Conservation (phyloP, 2,113 vertebrate species). For the Ammodytes dubius region DNA sequence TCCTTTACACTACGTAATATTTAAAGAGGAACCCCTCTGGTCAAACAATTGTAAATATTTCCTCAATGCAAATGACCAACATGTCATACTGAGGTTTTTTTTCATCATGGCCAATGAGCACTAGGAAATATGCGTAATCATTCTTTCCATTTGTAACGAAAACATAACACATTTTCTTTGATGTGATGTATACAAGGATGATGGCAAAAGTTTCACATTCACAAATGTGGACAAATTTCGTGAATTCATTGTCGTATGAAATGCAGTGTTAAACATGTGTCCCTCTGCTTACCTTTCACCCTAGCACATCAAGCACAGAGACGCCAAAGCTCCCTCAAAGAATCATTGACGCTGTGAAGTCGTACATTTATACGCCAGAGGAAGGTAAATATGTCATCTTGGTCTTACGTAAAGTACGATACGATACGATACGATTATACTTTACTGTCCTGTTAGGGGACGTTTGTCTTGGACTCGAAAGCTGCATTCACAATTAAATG, state of each 20-base stretch:
- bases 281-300: constrained; percentile 24
- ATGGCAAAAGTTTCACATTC: background rate
- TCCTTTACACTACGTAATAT: background rate
- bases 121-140: constrained; percentile 19
- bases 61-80: background rate
- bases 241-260: background rate
- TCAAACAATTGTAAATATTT: background rate
- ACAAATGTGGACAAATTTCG: background rate
- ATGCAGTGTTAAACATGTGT: background rate
- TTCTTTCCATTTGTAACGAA: constrained; percentile 20
- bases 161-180: background rate
- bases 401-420: background rate
- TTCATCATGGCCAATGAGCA: background rate
- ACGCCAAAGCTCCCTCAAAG: constrained; percentile 77
- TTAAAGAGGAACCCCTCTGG: background rate
- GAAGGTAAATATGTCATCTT: constrained; percentile 80
- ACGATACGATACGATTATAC: no score
- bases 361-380: constrained; percentile 87
- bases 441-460: no score
- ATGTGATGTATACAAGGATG: background rate
- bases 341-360: constrained; percentile 70
- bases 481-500: no score
- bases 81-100: constrained; percentile 1
- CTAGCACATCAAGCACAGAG: constrained; percentile 66
- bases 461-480: no score